Conservation (phyloP, 2,888 invertebrate genomes). For the Nesidiocoris tenuis region DNA sequence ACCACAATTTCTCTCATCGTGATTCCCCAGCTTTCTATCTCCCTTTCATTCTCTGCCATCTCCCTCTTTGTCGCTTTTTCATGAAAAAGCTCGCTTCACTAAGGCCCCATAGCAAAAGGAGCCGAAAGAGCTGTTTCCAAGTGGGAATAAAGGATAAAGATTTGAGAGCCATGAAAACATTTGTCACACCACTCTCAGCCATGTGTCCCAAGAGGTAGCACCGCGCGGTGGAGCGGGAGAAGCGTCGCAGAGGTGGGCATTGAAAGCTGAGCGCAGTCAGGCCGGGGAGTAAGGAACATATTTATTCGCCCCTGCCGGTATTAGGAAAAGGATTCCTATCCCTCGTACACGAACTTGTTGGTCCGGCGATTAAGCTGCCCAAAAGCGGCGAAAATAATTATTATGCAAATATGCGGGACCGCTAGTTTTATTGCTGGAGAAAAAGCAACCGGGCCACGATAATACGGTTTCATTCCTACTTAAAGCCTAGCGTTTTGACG, state of each 20-base stretch:
- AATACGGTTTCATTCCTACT: too few species aligned
- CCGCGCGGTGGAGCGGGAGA: too few species aligned
- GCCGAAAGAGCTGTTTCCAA: constrained; percentile 24
- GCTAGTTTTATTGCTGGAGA: not conserved
- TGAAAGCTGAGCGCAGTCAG: not conserved
- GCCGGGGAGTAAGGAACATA: not conserved
- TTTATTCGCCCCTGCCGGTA: constrained; percentile 14
- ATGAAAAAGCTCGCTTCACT: constrained; percentile 3
- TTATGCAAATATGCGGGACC: not conserved
- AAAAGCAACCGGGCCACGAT: not conserved
- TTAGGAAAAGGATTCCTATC: not conserved
- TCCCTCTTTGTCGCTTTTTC: not conserved
- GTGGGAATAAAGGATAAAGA: constrained; percentile 32
- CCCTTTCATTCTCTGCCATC: not conserved
- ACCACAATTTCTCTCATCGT: not conserved
- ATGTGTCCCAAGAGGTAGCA: not conserved
- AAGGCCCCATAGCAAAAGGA: not conserved
- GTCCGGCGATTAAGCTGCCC: constrained; percentile 12
- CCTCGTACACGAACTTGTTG: not conserved
- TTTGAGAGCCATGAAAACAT: constrained; percentile 38
- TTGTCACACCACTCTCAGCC: constrained; percentile 26
- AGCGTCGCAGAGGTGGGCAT: not conserved
- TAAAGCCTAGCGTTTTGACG: not conserved
- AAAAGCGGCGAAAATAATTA: not conserved
- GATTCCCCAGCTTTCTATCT: not conserved